Percentiles rank a stretch among this genome's conserved stretches.
These are phyloP conservation scores for Delphinus delphis DNA, from an alignment of 2,113 vertebrate species.

Conservation along the genomic window DNA sequence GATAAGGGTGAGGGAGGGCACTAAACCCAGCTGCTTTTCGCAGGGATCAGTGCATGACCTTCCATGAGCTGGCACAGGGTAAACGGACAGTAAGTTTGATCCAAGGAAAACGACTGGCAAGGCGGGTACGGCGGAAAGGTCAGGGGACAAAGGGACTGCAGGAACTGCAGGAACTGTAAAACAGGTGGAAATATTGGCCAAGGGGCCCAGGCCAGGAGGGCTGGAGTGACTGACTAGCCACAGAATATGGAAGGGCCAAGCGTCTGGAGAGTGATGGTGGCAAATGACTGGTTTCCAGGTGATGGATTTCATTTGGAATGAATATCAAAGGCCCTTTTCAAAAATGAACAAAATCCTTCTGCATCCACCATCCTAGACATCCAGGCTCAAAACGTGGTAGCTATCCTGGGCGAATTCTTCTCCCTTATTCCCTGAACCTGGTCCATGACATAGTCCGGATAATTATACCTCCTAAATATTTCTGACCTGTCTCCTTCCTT, in stretches of 20 bases:
- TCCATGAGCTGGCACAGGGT: background rate
- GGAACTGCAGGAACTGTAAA: background rate
- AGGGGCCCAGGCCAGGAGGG: background rate
- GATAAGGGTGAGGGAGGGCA: background rate
- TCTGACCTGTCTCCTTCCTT: background rate
- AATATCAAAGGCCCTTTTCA: background rate
- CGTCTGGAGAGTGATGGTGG: background rate
- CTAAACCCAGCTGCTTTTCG: background rate
- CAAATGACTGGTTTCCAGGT: background rate
- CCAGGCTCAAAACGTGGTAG: too few species aligned
- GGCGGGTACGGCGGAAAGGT: background rate
- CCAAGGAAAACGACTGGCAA: background rate
- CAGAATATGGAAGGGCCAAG: background rate
- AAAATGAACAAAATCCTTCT: background rate
- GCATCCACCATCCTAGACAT: background rate
- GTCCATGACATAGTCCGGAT: too few species aligned
- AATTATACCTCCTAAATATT: background rate
- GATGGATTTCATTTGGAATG: background rate
- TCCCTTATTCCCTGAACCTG: background rate
- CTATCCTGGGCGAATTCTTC: background rate
- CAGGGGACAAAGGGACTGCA: background rate
- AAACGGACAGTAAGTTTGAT: background rate
- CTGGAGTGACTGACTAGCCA: background rate
- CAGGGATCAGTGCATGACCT: background rate
- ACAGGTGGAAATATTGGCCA: background rate